phyloP scores from a whole-genome alignment of 1,140 invertebrate species.

The Anastrepha obliqua region DNA sequence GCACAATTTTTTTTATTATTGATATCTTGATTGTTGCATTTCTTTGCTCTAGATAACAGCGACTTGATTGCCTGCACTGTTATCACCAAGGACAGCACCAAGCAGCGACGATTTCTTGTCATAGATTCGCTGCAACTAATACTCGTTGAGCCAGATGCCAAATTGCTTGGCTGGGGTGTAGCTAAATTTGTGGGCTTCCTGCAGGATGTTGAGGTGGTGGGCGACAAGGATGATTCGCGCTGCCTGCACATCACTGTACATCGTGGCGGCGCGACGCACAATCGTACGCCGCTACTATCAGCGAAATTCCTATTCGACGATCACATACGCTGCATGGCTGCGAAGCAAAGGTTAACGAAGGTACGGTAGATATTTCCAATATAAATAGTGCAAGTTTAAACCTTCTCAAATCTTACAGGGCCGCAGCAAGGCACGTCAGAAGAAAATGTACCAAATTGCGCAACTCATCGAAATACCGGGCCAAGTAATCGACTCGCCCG shows the following conservation, averaged over 20 bases:
- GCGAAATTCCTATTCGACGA: constrained; percentile 99
- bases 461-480: constrained; percentile 89
- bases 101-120: constrained; percentile 93
- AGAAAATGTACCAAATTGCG: constrained; percentile 96
- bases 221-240: constrained; percentile 97
- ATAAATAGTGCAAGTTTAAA: neutral
- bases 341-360: constrained; percentile 87
- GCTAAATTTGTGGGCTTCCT: constrained; percentile 94
- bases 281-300: constrained; percentile 86
- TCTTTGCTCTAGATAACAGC: constrained; percentile 88
- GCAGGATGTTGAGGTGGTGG: constrained; percentile 87
- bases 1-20: too few relatives aligned
- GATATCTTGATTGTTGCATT: neutral
- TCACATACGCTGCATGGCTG: constrained; percentile 98
- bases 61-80: constrained; percentile 98
- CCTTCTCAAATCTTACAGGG: constrained; percentile 79
- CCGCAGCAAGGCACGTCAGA: constrained; percentile 93
- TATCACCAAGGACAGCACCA: constrained; percentile 90
- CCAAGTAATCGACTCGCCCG: constrained; percentile 78
- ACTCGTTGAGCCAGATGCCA: constrained; percentile 95
- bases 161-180: constrained; percentile 95
- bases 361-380: constrained; percentile 73
- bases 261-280: constrained; percentile 79
- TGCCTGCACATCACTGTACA: constrained; percentile 96
- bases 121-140: constrained; percentile 96